A percentile compares a stretch with the other conserved stretches of the same genome.
phyloP scores from a whole-genome alignment of 2,113 vertebrate species.

The Chionis minor region DNA sequence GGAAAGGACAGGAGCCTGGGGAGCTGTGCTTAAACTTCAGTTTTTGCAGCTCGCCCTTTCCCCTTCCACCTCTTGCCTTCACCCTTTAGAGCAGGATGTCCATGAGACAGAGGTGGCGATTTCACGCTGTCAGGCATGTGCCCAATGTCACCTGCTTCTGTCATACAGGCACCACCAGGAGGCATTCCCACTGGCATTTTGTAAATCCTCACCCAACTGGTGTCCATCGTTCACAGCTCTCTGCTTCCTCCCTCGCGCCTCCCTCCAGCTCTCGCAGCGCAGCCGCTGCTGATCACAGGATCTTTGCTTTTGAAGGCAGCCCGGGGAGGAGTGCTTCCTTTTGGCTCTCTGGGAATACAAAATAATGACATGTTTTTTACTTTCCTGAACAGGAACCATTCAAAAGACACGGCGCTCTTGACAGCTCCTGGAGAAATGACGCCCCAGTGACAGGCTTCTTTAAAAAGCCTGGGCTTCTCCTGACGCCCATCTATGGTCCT shows the following conservation, averaged over 20 bases:
- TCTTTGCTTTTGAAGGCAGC: conserved; percentile 16
- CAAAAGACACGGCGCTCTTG: neutral
- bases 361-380: neutral
- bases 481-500: neutral
- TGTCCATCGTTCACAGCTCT: neutral
- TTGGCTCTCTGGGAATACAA: conserved; percentile 35
- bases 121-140: neutral
- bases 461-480: neutral
- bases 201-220: neutral
- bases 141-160: neutral
- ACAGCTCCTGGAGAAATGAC: neutral
- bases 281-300: neutral
- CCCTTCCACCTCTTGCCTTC: neutral
- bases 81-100: neutral
- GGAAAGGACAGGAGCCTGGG: neutral
- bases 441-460: neutral
- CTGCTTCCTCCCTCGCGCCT: neutral
- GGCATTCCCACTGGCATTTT: neutral
- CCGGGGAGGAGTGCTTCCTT: neutral
- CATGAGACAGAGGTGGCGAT: neutral
- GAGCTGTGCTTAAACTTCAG: neutral
- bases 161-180: neutral
- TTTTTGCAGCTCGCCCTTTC: neutral
- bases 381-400: neutral
- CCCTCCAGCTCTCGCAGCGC: neutral